Evolutionary conservation across 1,140 invertebrate species (phyloP), one percentile per base, ranked within the genome.

Genomic region (Heliconius eleuchia): DNA sequence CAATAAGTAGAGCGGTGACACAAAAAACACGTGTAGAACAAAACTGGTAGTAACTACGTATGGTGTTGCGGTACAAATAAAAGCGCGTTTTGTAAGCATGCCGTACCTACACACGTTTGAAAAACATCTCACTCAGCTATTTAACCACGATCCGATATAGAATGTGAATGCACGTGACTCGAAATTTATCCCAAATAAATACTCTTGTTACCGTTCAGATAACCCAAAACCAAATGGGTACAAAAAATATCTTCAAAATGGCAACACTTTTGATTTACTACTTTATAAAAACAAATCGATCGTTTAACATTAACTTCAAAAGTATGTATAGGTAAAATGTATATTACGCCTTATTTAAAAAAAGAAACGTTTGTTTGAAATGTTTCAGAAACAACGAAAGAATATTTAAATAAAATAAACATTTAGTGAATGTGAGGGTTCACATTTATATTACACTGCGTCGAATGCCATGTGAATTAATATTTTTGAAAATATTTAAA

Each of bases 61-160:
- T 27, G 70, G 27, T 39, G 8, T 71, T 71, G 34, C 34, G 34
- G 37, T 42, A 23, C 30, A 37, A 55, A 77, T 60, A 76, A 52
- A 77, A 71, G 27, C 74, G 75, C 34, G 60, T 76, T 52, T 57
- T 46, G 37, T 70, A 71, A 11, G 60, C 39, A 8, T 71, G 3
- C 6, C 39, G 19, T 72, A 13, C 50, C 4, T n/a, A 80, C 81
- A 75, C 80, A 79, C 75, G 77, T 82, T 81, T 81, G 81, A 85
- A 85, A 81, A 81, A 82, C 83, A 74, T 80, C 82, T 76, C 78
- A 74, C 66, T 72, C 73, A 78, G 80, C 82, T 80, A 84, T 82
- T 82, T 79, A 78, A 79, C 83, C 81, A 80, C 81, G 77, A 78
- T 83, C 77, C 80, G 78, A 79, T 82, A 83, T 83, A 70, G 85